phyloP scores from a whole-genome alignment of 1,140 invertebrate genomes.

The Akabosia matsudoensis region DNA sequence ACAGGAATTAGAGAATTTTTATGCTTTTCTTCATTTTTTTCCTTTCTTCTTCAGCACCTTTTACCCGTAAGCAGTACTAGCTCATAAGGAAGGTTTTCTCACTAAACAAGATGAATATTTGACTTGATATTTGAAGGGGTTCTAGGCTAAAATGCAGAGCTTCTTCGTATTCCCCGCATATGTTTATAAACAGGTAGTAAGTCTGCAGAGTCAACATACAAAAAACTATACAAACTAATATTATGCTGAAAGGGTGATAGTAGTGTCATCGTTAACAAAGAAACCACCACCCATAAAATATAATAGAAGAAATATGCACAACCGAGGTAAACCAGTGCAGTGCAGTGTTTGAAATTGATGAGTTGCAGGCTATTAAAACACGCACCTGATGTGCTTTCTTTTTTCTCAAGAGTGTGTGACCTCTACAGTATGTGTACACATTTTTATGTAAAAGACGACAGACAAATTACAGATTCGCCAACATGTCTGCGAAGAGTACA shows the following conservation, averaged over 20 bases:
- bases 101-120: too few relatives aligned
- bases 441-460: too few relatives aligned
- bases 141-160: too few relatives aligned
- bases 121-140: too few relatives aligned
- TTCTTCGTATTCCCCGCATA: too few relatives aligned
- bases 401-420: background rate
- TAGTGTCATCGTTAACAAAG: background rate
- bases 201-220: too few relatives aligned
- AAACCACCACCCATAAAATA: background rate
- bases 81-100: background rate
- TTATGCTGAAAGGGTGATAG: too few relatives aligned
- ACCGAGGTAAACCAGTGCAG: background rate
- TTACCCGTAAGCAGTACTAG: background rate
- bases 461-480: background rate
- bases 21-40: background rate
- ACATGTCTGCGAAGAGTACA: background rate
- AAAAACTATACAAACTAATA: too few relatives aligned
- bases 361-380: background rate
- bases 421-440: too few relatives aligned
- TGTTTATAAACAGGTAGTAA: too few relatives aligned
- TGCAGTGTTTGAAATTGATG: background rate
- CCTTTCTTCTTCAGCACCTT: background rate
- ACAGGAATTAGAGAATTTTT: background rate
- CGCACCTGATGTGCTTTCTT: background rate
- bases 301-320: background rate